phyloP scores from a whole-genome alignment of 2,797 vertebrate genomes.

The Oryzias sinensis region DNA sequence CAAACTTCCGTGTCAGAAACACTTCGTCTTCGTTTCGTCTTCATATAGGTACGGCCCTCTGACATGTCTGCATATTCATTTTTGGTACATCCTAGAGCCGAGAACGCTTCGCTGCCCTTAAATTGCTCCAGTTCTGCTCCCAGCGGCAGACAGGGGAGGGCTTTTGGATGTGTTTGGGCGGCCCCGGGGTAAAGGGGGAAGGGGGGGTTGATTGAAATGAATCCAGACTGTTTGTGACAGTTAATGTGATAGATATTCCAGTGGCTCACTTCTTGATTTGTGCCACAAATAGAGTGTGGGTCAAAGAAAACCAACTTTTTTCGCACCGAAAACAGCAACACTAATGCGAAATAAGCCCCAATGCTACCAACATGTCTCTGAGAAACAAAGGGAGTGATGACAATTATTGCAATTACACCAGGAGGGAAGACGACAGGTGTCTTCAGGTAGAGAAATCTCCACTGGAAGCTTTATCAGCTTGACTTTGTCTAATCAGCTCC shows the following conservation, averaged over 20 bases:
- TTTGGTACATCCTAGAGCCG: conserved; percentile 8
- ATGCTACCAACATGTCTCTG: too few relatives aligned
- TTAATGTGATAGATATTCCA: conserved; percentile 8
- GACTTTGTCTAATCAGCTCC: conserved; percentile 82
- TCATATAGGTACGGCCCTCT: too few relatives aligned
- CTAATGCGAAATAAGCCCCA: too few relatives aligned
- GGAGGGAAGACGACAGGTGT: conserved; percentile 53
- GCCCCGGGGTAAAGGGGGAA: conserved; percentile 35
- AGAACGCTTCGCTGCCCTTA: conserved; percentile 30
- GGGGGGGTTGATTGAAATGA: conserved; percentile 16
- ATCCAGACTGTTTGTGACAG: conserved; percentile 27
- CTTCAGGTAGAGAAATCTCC: conserved; percentile 54
- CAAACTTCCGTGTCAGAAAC: too few relatives aligned
- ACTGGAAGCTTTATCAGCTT: conserved; percentile 52
- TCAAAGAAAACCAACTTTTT: too few relatives aligned
- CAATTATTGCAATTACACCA: conserved; percentile 42
- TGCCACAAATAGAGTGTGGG: conserved; percentile 8
- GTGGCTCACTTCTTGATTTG: neutral
- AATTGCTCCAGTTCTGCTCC: conserved; percentile 21
- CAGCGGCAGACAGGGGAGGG: conserved; percentile 2
- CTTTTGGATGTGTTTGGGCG: conserved; percentile 2
- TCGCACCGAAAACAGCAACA: too few relatives aligned
- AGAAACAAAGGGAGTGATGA: conserved; percentile 44
- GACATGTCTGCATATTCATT: neutral
- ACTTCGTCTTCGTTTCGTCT: too few relatives aligned